A percentile compares a stretch with the other conserved stretches of the same genome.
These are phyloP conservation scores for Macrosiphum euphorbiae DNA, from an alignment of 2,888 invertebrate genomes.

Conservation along the genomic window DNA sequence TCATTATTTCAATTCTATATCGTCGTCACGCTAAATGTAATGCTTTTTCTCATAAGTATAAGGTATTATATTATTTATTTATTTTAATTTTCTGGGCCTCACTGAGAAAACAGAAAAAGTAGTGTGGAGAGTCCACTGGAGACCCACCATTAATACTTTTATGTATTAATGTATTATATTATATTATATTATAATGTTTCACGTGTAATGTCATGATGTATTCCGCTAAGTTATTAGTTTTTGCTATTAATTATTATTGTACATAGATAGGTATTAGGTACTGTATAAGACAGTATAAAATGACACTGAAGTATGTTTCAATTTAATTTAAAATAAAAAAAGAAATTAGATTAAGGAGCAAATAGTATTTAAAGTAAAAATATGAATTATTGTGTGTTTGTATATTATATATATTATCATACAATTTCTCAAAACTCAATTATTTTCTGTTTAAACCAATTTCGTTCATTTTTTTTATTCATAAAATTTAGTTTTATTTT, in stretches of 20 bases:
- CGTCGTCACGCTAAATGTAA: conserved; percentile 12
- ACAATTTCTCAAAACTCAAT: neutral
- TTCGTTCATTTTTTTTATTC: neutral
- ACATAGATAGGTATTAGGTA: no score
- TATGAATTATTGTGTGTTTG: neutral
- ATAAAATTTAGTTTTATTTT: neutral
- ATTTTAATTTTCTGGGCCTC: neutral
- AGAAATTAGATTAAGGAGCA: neutral
- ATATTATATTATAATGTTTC: neutral
- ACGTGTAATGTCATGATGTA: neutral
- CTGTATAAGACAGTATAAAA: neutral
- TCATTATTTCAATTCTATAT: neutral
- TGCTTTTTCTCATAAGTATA: neutral
- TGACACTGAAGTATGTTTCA: neutral
- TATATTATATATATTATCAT: neutral
- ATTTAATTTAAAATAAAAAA: neutral
- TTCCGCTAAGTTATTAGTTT: neutral
- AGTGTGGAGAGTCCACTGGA: no score
- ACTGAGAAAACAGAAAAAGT: neutral
- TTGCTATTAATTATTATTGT: neutral
- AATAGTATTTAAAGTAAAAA: neutral
- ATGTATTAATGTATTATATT: no score
- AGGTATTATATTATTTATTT: neutral
- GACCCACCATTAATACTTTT: neutral
- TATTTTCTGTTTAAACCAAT: neutral